Conservation (phyloP, 2,888 invertebrate species). For the Thelaira solivaga region DNA sequence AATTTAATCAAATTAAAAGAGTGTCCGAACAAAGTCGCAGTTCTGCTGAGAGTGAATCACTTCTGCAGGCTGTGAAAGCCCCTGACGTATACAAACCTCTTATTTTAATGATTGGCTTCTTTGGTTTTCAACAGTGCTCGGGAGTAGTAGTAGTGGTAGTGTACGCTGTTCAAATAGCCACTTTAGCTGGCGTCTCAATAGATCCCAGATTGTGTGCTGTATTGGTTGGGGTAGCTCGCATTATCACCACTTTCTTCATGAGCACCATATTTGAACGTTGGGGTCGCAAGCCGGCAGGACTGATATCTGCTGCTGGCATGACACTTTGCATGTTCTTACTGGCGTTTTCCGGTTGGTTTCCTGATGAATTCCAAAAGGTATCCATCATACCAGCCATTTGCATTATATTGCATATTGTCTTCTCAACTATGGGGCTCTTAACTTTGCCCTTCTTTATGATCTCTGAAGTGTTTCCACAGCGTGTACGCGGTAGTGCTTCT, state of each 20-base stretch:
- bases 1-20: slow-evolving; percentile 71
- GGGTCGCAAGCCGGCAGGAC: slow-evolving; percentile 81
- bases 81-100: slow-evolving; percentile 77
- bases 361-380: slow-evolving; percentile 65
- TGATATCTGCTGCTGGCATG: slow-evolving; percentile 83
- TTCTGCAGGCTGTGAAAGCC: slow-evolving; percentile 68
- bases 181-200: slow-evolving; percentile 80
- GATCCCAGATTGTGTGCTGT: slow-evolving; percentile 83
- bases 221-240: slow-evolving; percentile 82
- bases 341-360: slow-evolving; percentile 78
- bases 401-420: slow-evolving; percentile 77
- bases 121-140: slow-evolving; percentile 83
- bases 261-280: slow-evolving; percentile 81
- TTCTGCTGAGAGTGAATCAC: slow-evolving; percentile 69
- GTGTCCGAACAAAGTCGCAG: slow-evolving; percentile 69
- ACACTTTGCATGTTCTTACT: slow-evolving; percentile 80
- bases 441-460: slow-evolving; percentile 87
- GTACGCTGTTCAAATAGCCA: slow-evolving; percentile 83
- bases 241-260: slow-evolving; percentile 81
- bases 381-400: slow-evolving; percentile 71
- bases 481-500: slow-evolving; percentile 82
- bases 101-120: slow-evolving; percentile 80
- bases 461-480: slow-evolving; percentile 84
- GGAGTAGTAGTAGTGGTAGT: slow-evolving; percentile 85
- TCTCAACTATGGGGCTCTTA: slow-evolving; percentile 78